Evolutionary conservation across 2,113 vertebrate genomes (phyloP).

Genomic region (Trochalopteron elliotii): DNA sequence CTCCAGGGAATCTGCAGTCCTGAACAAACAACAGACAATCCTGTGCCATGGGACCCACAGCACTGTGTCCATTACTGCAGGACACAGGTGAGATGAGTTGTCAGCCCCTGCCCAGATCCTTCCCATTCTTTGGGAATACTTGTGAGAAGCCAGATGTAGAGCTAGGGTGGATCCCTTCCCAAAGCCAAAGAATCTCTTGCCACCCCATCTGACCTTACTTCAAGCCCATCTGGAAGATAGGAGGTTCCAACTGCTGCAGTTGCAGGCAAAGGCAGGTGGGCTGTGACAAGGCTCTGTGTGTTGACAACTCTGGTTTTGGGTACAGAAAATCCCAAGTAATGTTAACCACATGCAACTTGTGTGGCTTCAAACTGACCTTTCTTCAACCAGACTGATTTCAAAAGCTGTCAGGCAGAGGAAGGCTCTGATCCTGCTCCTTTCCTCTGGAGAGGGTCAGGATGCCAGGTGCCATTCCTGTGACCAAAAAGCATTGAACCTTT

Average conservation of each 20-base stretch:
- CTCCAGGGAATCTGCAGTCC: not conserved
- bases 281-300: not conserved
- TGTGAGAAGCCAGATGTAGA: not conserved
- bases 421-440: not conserved
- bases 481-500: not conserved
- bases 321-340: not conserved
- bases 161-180: not conserved
- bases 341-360: rapidly evolving
- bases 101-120: not conserved
- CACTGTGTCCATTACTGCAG: not conserved
- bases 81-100: not conserved
- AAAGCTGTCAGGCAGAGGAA: not conserved
- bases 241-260: not conserved
- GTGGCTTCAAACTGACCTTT: not conserved
- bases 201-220: not conserved
- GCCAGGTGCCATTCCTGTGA: not conserved
- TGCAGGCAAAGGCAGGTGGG: not conserved
- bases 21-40: not conserved
- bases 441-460: not conserved
- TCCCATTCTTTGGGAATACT: not conserved
- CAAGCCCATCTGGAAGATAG: not conserved
- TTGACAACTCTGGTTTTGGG: not conserved
- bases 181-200: not conserved
- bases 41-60: not conserved
- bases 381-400: not conserved